Evolutionary conservation across 2,113 vertebrate genomes (phyloP), one percentile per base, ranked within the genome.

Genomic region (Ramphastos sulfuratus): DNA sequence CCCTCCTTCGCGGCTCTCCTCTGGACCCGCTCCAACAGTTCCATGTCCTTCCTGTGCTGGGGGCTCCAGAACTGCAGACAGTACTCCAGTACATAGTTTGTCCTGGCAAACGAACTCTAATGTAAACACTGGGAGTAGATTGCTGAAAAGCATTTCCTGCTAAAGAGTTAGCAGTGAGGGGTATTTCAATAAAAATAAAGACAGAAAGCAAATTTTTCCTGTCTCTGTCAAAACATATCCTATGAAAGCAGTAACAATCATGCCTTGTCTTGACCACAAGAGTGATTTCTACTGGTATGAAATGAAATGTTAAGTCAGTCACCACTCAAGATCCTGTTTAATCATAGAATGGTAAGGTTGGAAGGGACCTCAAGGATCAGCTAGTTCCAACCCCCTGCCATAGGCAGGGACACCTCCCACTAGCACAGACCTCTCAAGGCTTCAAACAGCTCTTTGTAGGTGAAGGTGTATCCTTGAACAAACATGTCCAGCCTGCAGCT

Each of bases 81-180:
- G n/a, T n/a, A n/a, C n/a, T n/a, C n/a, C n/a, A n/a, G n/a, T n/a
- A n/a, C n/a, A n/a, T n/a, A n/a, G n/a, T n/a, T n/a, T n/a, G n/a
- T 24, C 23, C n/a, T 87, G 69, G 28, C 28, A 92, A 88, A 67
- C 55, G 64, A 71, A 30, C 37, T 64, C 37, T 61, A 54, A 20
- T 52, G 66, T 78, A 69, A 91, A 86, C 63, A 82, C 48, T 61
- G 59, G 42, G 48, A 88, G 19, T 55, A 75, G 63, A 15, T 65
- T 88, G 59, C 54, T 84, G 85, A 88, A 90, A 92, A 91, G 39
- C 28, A 87, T 83, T 94, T 94, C 85, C 65, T 18, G 7, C 17
- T 83, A 35, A 81, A 81, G 31, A 88, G 5, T 37, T 85, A 90
- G 12, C 28, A 83, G 37, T 64, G 74, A 82, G 66, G 20, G 48